Percentiles rank a stretch among this genome's conserved stretches.
Evolutionary conservation across 2,113 vertebrate species (phyloP).

Genomic region (Hemiprocne comata): DNA sequence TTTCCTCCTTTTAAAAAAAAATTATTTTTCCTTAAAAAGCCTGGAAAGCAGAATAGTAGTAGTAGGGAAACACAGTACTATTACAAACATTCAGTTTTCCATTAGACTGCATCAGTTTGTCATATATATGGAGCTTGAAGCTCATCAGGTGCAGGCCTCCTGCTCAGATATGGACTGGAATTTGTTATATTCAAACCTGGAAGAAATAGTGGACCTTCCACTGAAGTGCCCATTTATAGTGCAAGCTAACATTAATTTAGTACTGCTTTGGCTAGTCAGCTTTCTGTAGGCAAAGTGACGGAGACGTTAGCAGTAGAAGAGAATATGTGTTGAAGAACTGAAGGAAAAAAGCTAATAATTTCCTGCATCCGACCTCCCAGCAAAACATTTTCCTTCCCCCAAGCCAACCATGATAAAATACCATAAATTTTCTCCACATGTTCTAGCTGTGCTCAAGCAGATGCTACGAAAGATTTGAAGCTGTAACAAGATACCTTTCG

Average conservation of each 20-base stretch:
- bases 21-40: not conserved
- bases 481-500: not conserved
- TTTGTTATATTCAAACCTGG: not conserved
- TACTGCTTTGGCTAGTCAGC: not conserved
- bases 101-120: not conserved
- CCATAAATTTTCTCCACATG: conserved; percentile 34
- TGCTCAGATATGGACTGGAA: not conserved
- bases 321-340: not conserved
- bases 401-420: conserved; percentile 30
- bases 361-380: not conserved
- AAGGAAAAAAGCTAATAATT: conserved; percentile 8
- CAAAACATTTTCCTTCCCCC: conserved; percentile 35
- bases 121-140: not conserved
- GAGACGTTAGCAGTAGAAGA: not conserved
- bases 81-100: not conserved
- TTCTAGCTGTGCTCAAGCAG: not conserved
- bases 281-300: not conserved
- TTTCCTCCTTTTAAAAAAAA: not conserved
- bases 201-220: not conserved
- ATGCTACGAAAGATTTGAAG: not conserved
- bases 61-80: not conserved
- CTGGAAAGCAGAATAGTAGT: not conserved
- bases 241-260: not conserved
- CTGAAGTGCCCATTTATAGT: not conserved
- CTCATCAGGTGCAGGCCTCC: not conserved